Percentiles rank a stretch among this genome's conserved stretches.
Conservation (phyloP, 2,888 invertebrate species). For the Papilio gigon region DNA sequence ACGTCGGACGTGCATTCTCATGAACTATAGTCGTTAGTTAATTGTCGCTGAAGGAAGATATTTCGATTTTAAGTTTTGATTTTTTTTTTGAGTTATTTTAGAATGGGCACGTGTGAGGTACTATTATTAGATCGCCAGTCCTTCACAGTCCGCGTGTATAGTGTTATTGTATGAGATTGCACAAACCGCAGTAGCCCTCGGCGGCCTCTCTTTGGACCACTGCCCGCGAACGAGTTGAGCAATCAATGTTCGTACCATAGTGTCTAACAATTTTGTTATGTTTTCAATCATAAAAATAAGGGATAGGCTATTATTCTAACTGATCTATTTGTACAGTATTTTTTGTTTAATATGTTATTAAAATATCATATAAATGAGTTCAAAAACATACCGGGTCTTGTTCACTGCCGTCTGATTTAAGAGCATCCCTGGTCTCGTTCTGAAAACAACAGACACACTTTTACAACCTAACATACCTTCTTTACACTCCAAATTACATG, state of each 20-base stretch:
- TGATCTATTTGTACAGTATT: no score
- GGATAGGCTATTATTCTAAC: no score
- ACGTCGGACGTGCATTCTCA: conserved; percentile 31
- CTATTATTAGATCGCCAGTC: conserved; percentile 26
- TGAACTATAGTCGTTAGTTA: conserved; percentile 22
- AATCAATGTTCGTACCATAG: conserved; percentile 43
- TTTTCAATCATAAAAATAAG: conserved; percentile 39
- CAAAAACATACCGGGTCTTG: conserved; percentile 86
- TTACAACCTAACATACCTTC: neutral
- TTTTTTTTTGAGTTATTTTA: no score
- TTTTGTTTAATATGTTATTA: neutral
- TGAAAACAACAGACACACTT: conserved; percentile 52
- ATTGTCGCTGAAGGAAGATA: conserved; percentile 35
- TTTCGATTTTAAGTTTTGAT: no score
- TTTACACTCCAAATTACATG: neutral
- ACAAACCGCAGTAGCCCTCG: conserved; percentile 42
- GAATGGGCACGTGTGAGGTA: neutral
- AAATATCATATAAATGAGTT: conserved; percentile 14
- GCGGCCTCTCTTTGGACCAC: conserved; percentile 45
- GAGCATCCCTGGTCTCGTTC: conserved; percentile 87
- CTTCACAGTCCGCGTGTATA: conserved; percentile 30
- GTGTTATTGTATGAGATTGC: conserved; percentile 44
- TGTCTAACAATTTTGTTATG: conserved; percentile 38
- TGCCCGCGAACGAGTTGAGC: conserved; percentile 43
- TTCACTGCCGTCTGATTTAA: conserved; percentile 88